Evolutionary conservation across 1,140 invertebrate species (phyloP).

Genomic region (Brachionus paranguensis): DNA sequence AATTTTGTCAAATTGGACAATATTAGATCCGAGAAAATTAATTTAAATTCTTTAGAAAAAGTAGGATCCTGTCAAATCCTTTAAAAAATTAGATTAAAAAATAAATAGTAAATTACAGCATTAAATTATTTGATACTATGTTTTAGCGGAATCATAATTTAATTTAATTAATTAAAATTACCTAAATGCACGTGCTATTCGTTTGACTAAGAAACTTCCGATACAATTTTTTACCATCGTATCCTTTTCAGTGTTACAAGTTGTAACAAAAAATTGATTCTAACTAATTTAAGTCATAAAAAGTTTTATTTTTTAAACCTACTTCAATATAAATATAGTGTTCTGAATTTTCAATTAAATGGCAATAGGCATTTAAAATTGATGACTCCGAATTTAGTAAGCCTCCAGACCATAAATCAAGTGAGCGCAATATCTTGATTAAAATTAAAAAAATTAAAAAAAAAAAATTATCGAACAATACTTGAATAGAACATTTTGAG

Average conservation of each 20-base stretch:
- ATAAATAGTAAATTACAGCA: no score
- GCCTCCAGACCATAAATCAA: conserved; percentile 83
- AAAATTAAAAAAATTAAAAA: no score
- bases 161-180: no score
- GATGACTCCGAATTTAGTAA: conserved; percentile 76
- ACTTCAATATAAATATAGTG: conserved; percentile 87
- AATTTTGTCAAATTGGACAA: no score
- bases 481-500: not conserved
- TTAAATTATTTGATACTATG: no score
- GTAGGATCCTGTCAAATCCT: no score
- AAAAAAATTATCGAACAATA: conserved; percentile 50
- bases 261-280: conserved; percentile 95
- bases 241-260: not conserved
- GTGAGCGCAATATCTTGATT: conserved; percentile 73
- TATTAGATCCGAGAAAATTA: no score
- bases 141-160: no score
- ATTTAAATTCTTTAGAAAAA: no score
- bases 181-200: not conserved
- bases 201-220: not conserved
- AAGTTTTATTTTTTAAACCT: not conserved
- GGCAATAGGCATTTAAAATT: conserved; percentile 86
- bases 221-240: not conserved
- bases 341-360: conserved; percentile 80
- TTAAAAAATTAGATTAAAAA: no score
- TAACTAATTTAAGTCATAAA: not conserved